Evolutionary conservation across 92 coral and sea anemone genomes (phyloP).

Genomic region (Desmophyllum pertusum): DNA sequence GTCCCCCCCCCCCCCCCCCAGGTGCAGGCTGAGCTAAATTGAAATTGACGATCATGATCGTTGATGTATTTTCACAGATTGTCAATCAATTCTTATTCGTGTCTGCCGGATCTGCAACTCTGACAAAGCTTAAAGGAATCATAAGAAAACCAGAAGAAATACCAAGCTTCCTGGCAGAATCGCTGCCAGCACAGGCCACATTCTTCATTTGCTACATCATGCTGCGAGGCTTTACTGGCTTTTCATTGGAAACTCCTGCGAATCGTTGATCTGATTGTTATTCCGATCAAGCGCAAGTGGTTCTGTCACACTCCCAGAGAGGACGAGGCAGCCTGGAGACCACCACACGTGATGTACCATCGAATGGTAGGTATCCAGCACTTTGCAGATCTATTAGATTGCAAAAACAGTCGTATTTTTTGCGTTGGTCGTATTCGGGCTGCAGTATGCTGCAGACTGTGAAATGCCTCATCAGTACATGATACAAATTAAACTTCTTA

Average conservation of each 20-base stretch:
- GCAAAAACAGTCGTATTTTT: too few species aligned
- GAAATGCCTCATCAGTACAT: neutral
- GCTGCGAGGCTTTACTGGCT: conserved; percentile 71
- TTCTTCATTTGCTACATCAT: conserved; percentile 86
- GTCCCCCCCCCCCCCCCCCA: too few species aligned
- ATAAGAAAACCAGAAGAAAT: conserved; percentile 69
- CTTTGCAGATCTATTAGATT: neutral
- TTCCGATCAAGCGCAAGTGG: conserved; percentile 77
- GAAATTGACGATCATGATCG: neutral
- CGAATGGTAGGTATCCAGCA: conserved; percentile 56
- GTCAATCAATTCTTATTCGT: conserved; percentile 85
- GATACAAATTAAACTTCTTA: neutral
- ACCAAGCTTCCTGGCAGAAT: conserved; percentile 70
- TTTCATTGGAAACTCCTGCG: conserved; percentile 82
- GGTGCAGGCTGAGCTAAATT: too few species aligned
- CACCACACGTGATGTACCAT: conserved; percentile 78
- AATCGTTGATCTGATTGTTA: conserved; percentile 74
- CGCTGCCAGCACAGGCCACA: conserved; percentile 87
- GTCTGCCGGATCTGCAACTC: conserved; percentile 73
- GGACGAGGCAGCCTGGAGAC: conserved; percentile 90
- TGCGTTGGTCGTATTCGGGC: too few species aligned
- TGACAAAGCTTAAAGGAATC: conserved; percentile 56
- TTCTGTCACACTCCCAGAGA: conserved; percentile 77
- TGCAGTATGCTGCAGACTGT: neutral
- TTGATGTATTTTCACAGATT: conserved; percentile 52